Evolutionary conservation across 2,888 invertebrate species (phyloP).

Genomic region (Bugulina stolonifera): DNA sequence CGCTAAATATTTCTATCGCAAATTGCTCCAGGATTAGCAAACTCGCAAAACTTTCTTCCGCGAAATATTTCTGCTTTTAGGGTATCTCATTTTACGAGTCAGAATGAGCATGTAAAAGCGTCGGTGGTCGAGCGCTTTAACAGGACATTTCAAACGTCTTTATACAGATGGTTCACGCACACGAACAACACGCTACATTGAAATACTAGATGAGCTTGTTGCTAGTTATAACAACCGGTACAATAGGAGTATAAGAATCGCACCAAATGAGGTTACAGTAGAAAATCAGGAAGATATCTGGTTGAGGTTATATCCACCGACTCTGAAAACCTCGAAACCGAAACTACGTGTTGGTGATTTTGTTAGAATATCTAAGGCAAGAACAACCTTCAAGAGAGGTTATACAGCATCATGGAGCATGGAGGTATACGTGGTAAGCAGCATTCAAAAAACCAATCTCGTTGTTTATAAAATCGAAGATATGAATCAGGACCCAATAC

Average conservation of each 20-base stretch:
- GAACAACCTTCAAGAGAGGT: neutral
- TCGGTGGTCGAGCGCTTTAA: slow-evolving; percentile 3
- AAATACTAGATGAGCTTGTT: neutral
- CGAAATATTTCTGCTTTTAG: too few species aligned
- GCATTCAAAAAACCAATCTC: neutral
- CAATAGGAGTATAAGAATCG: neutral
- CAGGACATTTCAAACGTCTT: neutral
- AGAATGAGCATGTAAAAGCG: neutral
- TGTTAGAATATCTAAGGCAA: neutral
- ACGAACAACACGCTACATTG: neutral
- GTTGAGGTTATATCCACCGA: neutral
- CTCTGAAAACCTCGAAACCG: neutral
- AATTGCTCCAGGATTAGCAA: too few species aligned
- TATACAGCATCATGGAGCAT: neutral
- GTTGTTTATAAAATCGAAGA: neutral
- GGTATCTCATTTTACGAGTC: neutral
- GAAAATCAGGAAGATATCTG: slow-evolving; percentile 1
- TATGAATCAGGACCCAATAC: neutral
- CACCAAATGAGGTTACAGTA: neutral
- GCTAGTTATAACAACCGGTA: neutral
- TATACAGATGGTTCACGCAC: neutral
- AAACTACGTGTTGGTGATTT: neutral
- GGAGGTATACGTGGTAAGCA: too few species aligned
- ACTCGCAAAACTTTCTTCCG: too few species aligned
- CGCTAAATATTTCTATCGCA: too few species aligned